These are phyloP conservation scores for Corbicula japonica DNA, from an alignment of 2,888 invertebrate species.

Conservation along the genomic window DNA sequence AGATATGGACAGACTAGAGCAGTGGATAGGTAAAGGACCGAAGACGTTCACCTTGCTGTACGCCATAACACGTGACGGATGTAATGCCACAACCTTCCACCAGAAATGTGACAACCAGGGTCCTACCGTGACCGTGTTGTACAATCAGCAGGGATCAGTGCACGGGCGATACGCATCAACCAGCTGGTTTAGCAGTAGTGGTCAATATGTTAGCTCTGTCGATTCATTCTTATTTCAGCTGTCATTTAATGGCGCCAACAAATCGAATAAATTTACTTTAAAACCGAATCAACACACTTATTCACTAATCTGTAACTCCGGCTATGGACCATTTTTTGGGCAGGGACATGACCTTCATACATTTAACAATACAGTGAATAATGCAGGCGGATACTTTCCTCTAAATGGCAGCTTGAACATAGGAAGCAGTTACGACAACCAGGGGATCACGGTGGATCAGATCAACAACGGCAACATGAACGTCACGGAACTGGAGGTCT, in stretches of 20 bases:
- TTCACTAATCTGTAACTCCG: background rate
- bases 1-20: slow-evolving; percentile 54
- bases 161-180: slow-evolving; percentile 62
- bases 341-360: slow-evolving; percentile 24
- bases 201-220: background rate
- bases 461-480: slow-evolving; percentile 52
- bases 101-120: slow-evolving; percentile 68
- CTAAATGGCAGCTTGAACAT: slow-evolving; percentile 28
- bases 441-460: slow-evolving; percentile 34
- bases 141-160: slow-evolving; percentile 61
- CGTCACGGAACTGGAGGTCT: too few relatives aligned
- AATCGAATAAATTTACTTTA: slow-evolving; percentile 18
- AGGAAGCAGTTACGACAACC: slow-evolving; percentile 25
- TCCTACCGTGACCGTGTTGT: slow-evolving; percentile 64
- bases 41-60: slow-evolving; percentile 62
- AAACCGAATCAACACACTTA: background rate
- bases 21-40: slow-evolving; percentile 60
- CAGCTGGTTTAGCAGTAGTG: slow-evolving; percentile 46
- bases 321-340: slow-evolving; percentile 51
- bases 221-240: slow-evolving; percentile 49
- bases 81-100: slow-evolving; percentile 59
- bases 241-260: slow-evolving; percentile 14
- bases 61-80: slow-evolving; percentile 62
- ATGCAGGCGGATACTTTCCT: slow-evolving; percentile 29
- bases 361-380: slow-evolving; percentile 25